phyloP scores from a whole-genome alignment of 2,888 invertebrate genomes.

The Platynereis dumerilii region DNA sequence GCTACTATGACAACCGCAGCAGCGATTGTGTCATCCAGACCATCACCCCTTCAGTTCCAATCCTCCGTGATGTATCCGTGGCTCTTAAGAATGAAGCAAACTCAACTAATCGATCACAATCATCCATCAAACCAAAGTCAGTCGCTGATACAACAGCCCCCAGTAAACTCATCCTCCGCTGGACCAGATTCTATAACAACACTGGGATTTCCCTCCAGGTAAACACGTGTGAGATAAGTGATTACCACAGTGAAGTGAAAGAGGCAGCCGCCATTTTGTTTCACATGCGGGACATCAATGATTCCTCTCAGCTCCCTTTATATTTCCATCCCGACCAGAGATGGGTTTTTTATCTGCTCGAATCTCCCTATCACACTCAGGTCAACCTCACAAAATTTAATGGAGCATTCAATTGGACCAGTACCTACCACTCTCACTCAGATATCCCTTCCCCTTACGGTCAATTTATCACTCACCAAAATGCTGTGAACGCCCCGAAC shows the following conservation, averaged over 20 bases:
- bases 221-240: conserved; percentile 11
- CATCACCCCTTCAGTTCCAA: background rate
- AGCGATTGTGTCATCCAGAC: background rate
- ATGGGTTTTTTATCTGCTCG: conserved; percentile 91
- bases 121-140: background rate
- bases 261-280: conserved; percentile 19
- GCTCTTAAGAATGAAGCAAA: too few relatives aligned
- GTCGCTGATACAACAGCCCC: background rate
- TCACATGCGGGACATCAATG: conserved; percentile 22
- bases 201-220: conserved; percentile 9
- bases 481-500: background rate
- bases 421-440: conserved; percentile 17
- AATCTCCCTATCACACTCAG: conserved; percentile 92
- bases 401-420: conserved; percentile 23
- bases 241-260: background rate
- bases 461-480: background rate
- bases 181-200: conserved; percentile 24
- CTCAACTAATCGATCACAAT: background rate
- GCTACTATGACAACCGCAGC: background rate
- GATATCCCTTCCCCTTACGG: conserved; percentile 25
- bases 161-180: conserved; percentile 20
- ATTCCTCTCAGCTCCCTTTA: conserved; percentile 7
- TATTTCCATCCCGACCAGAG: conserved; percentile 66
- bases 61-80: too few relatives aligned
- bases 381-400: conserved; percentile 22